These are phyloP conservation scores for Frieseomelitta varia DNA, from an alignment of 1,140 invertebrate genomes.

Conservation along the genomic window DNA sequence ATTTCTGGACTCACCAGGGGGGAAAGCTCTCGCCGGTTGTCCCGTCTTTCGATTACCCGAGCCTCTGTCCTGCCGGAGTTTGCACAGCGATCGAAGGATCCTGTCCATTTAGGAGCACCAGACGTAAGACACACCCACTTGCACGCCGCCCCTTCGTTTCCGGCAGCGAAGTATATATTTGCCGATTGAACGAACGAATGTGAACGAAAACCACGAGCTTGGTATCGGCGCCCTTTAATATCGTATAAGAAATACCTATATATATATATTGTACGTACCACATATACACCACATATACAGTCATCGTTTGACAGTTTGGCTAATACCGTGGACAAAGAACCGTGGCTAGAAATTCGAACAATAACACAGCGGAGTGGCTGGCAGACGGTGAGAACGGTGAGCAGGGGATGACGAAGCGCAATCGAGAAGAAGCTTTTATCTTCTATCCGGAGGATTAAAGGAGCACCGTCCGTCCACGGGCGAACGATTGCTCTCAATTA, in stretches of 20 bases:
- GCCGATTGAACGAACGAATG: conserved; percentile 8
- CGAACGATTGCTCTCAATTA: conserved; percentile 68
- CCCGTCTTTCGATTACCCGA: conserved; percentile 63
- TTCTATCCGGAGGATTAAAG: conserved; percentile 40
- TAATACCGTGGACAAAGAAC: conserved; percentile 27
- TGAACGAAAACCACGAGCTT: not conserved
- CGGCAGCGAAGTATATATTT: conserved; percentile 57
- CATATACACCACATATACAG: no score
- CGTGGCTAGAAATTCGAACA: not conserved
- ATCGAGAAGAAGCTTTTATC: conserved; percentile 44
- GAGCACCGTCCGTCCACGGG: not conserved
- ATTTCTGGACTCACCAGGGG: conserved; percentile 45
- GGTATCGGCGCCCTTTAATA: not conserved
- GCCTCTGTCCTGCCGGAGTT: conserved; percentile 57
- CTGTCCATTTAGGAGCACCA: conserved; percentile 55
- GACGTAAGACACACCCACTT: conserved; percentile 23
- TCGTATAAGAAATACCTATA: not conserved
- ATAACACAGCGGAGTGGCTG: conserved; percentile 6
- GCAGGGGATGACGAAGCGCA: conserved; percentile 28
- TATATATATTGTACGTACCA: not conserved
- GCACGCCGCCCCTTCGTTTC: conserved; percentile 48
- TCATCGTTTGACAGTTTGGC: not conserved
- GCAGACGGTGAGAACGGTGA: not conserved
- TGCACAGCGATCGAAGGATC: conserved; percentile 59
- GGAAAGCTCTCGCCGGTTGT: not conserved